These are phyloP conservation scores for Monoplex corrugatus DNA, from an alignment of 2,888 invertebrate species.

Conservation along the genomic window DNA sequence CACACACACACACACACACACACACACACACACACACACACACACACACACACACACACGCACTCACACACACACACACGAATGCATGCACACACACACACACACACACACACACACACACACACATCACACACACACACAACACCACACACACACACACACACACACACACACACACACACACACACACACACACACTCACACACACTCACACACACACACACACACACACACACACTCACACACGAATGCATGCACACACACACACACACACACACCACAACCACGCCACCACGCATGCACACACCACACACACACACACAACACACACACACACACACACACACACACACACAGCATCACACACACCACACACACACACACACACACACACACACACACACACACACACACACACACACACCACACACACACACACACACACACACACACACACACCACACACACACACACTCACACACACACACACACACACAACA, in stretches of 20 bases:
- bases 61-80: not conserved
- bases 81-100: not conserved
- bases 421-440: no score
- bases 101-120: slow-evolving; percentile 29
- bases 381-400: no score
- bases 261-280: no score
- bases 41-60: slow-evolving; percentile 36
- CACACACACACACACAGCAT: not conserved
- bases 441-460: no score
- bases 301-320: slow-evolving; percentile 42
- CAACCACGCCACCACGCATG: no score
- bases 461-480: no score
- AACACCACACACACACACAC: slow-evolving; percentile 29
- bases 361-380: not conserved
- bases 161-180: slow-evolving; percentile 26
- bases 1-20: not conserved
- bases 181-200: slow-evolving; percentile 2
- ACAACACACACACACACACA: slow-evolving; percentile 49
- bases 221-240: no score
- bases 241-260: no score
- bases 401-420: no score
- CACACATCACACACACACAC: no score
- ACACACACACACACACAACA: no score
- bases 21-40: slow-evolving; percentile 35
- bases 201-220: not conserved